Evolutionary conservation across 2,888 invertebrate species (phyloP).

Genomic region (Agriopis marginaria): DNA sequence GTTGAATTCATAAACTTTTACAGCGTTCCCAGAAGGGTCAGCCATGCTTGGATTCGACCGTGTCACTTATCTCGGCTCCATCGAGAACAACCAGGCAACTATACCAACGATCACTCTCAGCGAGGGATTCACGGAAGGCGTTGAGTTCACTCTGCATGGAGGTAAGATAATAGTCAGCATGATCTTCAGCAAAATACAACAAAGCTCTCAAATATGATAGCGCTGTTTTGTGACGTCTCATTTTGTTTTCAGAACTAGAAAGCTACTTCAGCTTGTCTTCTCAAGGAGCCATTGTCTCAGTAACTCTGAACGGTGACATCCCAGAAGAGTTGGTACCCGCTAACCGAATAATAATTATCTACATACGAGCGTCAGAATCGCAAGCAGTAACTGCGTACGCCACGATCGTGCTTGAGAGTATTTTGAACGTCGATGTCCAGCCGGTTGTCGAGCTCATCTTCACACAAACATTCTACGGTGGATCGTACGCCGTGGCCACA

Average conservation of each 20-base stretch:
- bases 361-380: slow-evolving; percentile 49
- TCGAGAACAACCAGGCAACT: slow-evolving; percentile 35
- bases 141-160: slow-evolving; percentile 50
- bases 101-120: slow-evolving; percentile 48
- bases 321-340: slow-evolving; percentile 48
- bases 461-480: slow-evolving; percentile 49
- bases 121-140: slow-evolving; percentile 49
- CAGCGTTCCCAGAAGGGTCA: slow-evolving; percentile 19
- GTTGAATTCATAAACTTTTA: not conserved
- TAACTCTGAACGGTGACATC: slow-evolving; percentile 33
- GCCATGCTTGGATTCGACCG: slow-evolving; percentile 46
- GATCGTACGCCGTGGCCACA: slow-evolving; percentile 38
- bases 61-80: slow-evolving; percentile 47
- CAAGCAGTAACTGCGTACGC: slow-evolving; percentile 47
- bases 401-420: slow-evolving; percentile 47
- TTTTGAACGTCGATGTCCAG: slow-evolving; percentile 24
- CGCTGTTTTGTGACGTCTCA: not conserved
- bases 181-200: no score
- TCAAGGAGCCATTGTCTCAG: slow-evolving; percentile 17
- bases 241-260: slow-evolving; percentile 17
- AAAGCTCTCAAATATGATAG: not conserved
- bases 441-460: slow-evolving; percentile 23
- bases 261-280: slow-evolving; percentile 11
- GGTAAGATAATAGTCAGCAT: slow-evolving; percentile 41
- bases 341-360: slow-evolving; percentile 48